These are phyloP conservation scores for Diploptera punctata DNA, from an alignment of 2,888 invertebrate species.

Conservation along the genomic window DNA sequence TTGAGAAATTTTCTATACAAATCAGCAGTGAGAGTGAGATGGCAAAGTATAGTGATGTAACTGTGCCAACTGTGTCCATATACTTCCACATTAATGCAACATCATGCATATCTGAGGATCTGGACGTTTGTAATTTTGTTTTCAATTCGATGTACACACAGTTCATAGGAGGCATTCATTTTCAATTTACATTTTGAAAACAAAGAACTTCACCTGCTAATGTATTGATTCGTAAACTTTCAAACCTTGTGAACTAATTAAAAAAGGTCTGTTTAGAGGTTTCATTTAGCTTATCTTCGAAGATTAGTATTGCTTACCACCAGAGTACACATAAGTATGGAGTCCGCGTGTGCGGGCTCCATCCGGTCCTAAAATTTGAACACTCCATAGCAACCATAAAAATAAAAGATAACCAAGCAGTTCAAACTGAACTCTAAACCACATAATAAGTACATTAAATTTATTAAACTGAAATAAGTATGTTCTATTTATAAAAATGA, in stretches of 20 bases:
- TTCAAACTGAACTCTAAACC: not conserved
- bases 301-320: not conserved
- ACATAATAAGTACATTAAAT: not conserved
- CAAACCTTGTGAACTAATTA: no score
- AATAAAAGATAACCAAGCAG: not conserved
- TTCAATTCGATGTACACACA: no score
- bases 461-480: not conserved
- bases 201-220: no score
- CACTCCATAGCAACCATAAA: not conserved
- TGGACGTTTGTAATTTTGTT: no score
- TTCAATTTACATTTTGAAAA: no score
- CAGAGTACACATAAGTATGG: not conserved
- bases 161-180: no score
- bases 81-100: constrained; percentile 4
- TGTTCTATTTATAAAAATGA: not conserved
- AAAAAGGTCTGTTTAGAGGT: no score
- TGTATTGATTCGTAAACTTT: no score
- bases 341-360: not conserved
- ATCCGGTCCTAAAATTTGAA: not conserved
- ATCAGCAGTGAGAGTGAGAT: not conserved
- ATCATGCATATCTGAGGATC: no score
- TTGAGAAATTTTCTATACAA: not conserved
- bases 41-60: not conserved
- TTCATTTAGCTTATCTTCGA: no score
- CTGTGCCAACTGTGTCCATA: no score